Evolutionary conservation across 1,140 invertebrate species (phyloP).

Genomic region (Neomicropteryx cornuta): DNA sequence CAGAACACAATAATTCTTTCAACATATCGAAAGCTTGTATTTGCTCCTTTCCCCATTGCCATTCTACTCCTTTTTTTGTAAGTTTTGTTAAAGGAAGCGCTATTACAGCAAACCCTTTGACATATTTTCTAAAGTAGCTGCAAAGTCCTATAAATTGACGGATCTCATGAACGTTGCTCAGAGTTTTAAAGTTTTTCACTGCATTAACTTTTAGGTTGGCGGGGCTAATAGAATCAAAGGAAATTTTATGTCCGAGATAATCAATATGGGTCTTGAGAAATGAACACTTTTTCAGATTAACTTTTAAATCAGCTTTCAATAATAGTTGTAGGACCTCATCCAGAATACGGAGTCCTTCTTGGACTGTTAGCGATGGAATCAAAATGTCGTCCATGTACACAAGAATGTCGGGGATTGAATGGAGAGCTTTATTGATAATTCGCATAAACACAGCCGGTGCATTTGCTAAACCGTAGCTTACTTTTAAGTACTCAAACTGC

Average conservation of each 20-base stretch:
- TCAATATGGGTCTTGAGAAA: constrained; percentile 3
- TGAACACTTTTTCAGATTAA: not conserved
- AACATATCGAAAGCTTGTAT: constrained; percentile 2
- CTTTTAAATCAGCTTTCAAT: not conserved
- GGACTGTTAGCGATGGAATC: not conserved
- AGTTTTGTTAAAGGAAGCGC: constrained; percentile 16
- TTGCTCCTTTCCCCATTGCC: constrained; percentile 18
- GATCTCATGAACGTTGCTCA: constrained; percentile 13
- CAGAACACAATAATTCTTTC: not conserved
- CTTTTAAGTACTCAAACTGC: constrained; percentile 16
- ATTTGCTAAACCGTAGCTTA: constrained; percentile 18
- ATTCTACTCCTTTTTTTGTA: constrained; percentile 15
- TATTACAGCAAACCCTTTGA: constrained; percentile 15
- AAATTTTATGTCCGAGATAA: constrained; percentile 15
- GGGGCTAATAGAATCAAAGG: constrained; percentile 8
- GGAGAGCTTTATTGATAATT: constrained; percentile 6
- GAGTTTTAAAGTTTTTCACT: constrained; percentile 12
- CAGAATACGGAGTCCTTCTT: not conserved
- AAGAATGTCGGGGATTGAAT: not conserved
- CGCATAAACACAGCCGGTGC: constrained; percentile 14
- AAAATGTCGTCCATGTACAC: not conserved
- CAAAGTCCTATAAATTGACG: constrained; percentile 17
- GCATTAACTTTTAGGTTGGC: constrained; percentile 13
- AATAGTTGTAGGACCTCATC: not conserved
- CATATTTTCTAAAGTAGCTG: constrained; percentile 17